Conservation (phyloP, 2,888 invertebrate species). For the Rosalia funebris region DNA sequence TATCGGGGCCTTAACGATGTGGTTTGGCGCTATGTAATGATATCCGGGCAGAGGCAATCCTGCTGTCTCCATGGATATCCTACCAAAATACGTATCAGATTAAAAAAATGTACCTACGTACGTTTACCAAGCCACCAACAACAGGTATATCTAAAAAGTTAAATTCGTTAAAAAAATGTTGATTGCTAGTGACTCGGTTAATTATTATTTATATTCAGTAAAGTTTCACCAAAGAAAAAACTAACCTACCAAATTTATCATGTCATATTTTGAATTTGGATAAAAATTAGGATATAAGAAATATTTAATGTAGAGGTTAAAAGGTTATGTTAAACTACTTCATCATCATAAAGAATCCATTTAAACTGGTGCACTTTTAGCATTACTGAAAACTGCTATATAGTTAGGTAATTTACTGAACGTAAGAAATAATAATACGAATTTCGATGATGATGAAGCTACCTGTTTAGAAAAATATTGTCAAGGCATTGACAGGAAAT, state of each 20-base stretch:
- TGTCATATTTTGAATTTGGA: slow-evolving; percentile 19
- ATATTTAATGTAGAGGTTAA: slow-evolving; percentile 17
- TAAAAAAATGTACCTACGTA: neutral
- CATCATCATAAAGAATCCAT: slow-evolving; percentile 4
- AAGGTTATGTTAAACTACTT: slow-evolving; percentile 12
- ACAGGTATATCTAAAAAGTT: slow-evolving; percentile 2
- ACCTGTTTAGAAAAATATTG: slow-evolving; percentile 28
- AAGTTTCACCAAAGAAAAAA: slow-evolving; percentile 11
- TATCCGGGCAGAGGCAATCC: slow-evolving; percentile 90
- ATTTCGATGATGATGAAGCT: neutral
- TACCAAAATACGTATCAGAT: slow-evolving; percentile 56
- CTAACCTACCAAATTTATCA: slow-evolving; percentile 15
- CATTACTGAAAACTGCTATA: too few species aligned
- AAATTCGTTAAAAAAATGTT: neutral
- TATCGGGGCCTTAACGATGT: slow-evolving; percentile 92
- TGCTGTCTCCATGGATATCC: slow-evolving; percentile 96
- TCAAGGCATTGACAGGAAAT: slow-evolving; percentile 52
- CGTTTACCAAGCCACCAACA: slow-evolving; percentile 18
- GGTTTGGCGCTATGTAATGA: slow-evolving; percentile 92
- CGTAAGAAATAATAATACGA: too few species aligned
- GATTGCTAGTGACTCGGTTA: slow-evolving; percentile 20
- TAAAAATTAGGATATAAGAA: slow-evolving; percentile 14
- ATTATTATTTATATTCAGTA: too few species aligned
- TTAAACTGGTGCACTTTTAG: too few species aligned
- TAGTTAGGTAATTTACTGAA: too few species aligned